phyloP scores from a whole-genome alignment of 2,113 vertebrate species.

The Macroglossus sobrinus region DNA sequence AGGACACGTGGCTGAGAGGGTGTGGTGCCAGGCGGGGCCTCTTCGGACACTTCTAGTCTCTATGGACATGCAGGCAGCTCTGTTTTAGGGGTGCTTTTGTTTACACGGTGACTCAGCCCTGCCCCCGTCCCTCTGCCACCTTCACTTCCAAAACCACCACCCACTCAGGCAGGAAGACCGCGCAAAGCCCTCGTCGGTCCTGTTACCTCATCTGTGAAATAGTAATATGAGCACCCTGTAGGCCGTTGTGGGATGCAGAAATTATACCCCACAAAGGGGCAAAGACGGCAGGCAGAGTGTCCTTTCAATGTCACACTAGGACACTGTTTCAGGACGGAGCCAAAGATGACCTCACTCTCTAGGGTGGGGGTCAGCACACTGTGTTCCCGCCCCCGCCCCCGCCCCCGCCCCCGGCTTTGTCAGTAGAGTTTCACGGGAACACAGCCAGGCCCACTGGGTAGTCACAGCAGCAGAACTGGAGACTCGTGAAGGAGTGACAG shows the following conservation, averaged over 20 bases:
- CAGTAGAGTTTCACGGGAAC: neutral
- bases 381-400: neutral
- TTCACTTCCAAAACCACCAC: neutral
- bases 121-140: too few species aligned
- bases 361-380: neutral
- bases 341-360: neutral
- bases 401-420: neutral
- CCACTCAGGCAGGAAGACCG: neutral
- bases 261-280: neutral
- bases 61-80: neutral
- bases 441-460: neutral
- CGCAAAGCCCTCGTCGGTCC: accelerated
- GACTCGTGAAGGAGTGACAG: neutral
- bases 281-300: too few species aligned
- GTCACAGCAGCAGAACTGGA: neutral
- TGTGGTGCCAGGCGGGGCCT: accelerated
- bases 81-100: neutral
- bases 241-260: neutral
- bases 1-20: neutral
- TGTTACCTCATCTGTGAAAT: neutral
- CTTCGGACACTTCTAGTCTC: neutral
- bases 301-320: neutral
- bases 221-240: neutral
- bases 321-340: neutral
- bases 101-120: neutral